These are phyloP conservation scores for Drosophila arizonae DNA, from an alignment of 1,140 invertebrate genomes.

Conservation along the genomic window DNA sequence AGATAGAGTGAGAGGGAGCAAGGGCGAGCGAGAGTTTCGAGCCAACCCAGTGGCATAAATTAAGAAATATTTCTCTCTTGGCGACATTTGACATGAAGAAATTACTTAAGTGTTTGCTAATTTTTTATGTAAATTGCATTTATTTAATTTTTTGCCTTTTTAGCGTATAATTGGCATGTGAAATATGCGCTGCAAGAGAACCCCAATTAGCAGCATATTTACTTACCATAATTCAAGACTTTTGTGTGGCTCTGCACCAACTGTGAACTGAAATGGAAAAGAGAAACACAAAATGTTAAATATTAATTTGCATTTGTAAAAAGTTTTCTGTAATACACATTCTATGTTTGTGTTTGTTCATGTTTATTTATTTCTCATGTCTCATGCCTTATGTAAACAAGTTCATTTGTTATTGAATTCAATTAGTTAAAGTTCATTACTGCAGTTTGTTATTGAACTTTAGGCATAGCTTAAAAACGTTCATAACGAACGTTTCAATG, in stretches of 20 bases:
- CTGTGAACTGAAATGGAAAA: slow-evolving; percentile 55
- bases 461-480: slow-evolving; percentile 15
- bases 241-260: slow-evolving; percentile 43
- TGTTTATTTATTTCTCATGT: background rate
- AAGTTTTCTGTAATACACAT: slow-evolving; percentile 1
- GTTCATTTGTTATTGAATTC: slow-evolving; percentile 22
- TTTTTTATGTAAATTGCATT: slow-evolving; percentile 62
- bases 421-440: slow-evolving; percentile 34
- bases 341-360: background rate
- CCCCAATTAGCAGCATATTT: slow-evolving; percentile 64
- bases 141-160: slow-evolving; percentile 3
- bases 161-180: slow-evolving; percentile 32
- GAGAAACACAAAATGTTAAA: slow-evolving; percentile 24
- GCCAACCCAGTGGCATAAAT: slow-evolving; percentile 53
- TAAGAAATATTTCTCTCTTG: slow-evolving; percentile 68
- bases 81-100: slow-evolving; percentile 47
- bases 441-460: slow-evolving; percentile 57
- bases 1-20: background rate
- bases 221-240: slow-evolving; percentile 74
- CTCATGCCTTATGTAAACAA: background rate
- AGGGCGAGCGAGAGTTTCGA: background rate
- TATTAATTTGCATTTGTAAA: slow-evolving; percentile 11
- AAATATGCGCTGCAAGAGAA: slow-evolving; percentile 17
- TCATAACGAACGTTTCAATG: slow-evolving; percentile 19
- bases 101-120: slow-evolving; percentile 55